Evolutionary conservation across 1,140 invertebrate genomes (phyloP), one percentile per base, ranked within the genome.

Genomic region (Zaprionus taronus): DNA sequence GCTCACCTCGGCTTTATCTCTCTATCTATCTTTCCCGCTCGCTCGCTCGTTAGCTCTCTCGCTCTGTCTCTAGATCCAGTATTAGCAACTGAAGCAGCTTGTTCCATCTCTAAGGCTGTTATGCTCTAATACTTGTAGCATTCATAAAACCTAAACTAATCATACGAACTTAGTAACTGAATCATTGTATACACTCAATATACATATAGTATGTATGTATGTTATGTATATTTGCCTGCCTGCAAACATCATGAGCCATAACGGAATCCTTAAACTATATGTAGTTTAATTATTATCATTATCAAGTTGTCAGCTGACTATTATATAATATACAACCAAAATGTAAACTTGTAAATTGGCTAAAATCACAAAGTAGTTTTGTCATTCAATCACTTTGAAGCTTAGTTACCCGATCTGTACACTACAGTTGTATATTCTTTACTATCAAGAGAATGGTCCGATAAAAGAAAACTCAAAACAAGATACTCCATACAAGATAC

Each of bases 181-280:
- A 6, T 44, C 38, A 41, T n/a, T n/a, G 15, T 7, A 49, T 15
- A 51, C 49, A 4, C 11, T 31, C 28, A 9, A 31, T 9, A 31
- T 31, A 51, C 17, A 51, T 12, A 28, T 15, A n/a, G 28, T 31
- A 31, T 31, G 28, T 31, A 31, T 31, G 28, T 31, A 31, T 31
- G 28, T 31, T 55, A 28, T 15, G 7, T 36, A 47, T 28, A 26
- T 44, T 51, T 17, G 31, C 28, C 14, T 80, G 78, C 78, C 64
- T 76, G 77, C 51, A 22, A 49, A 12, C 47, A 49, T 22, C 70
- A 57, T 60, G 56, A 81, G 72, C 17, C 20, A 41, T 7, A n/a
- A 49, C 26, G 53, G 24, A 5, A 14, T 64, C 58, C 36, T 20
- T 34, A 58, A 58, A 20, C 47, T 63, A 38, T 47, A 69, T 65